Conservation (phyloP, 2,113 vertebrate genomes). For the Andinoacara biseriatus region DNA sequence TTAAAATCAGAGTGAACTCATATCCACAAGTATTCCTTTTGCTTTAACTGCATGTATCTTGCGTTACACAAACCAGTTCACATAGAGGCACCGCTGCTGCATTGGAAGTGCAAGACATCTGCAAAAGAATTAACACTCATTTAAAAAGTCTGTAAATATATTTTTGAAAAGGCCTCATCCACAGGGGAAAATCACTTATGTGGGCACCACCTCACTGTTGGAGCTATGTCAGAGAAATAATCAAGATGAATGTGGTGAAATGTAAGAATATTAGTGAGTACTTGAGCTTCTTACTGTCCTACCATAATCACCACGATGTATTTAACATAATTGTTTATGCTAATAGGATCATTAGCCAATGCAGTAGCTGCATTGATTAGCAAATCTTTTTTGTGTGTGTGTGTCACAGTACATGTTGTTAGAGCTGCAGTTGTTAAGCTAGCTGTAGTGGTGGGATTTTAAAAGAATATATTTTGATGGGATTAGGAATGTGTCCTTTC, state of each 20-base stretch:
- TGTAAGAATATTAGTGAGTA: background rate
- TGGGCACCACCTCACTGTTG: background rate
- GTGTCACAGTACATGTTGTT: background rate
- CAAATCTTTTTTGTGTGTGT: background rate
- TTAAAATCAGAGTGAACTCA: background rate
- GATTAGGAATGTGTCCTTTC: background rate
- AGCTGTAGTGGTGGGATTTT: background rate
- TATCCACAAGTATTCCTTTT: background rate
- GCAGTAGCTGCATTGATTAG: background rate
- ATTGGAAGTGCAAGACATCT: background rate
- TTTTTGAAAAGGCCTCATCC: background rate
- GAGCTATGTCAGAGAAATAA: background rate
- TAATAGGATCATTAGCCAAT: background rate
- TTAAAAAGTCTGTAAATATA: background rate
- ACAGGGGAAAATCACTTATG: background rate
- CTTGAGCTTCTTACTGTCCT: background rate
- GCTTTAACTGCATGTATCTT: background rate
- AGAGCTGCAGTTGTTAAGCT: background rate
- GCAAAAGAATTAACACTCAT: background rate
- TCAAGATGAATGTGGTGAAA: background rate
- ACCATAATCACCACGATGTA: background rate
- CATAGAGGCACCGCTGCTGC: background rate
- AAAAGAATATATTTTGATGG: background rate
- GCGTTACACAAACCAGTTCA: background rate
- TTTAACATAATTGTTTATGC: conserved; percentile 1